Base-by-base conservation (phyloP, 2,113 vertebrate genomes). In the Hydrolagus affinis region DNA sequence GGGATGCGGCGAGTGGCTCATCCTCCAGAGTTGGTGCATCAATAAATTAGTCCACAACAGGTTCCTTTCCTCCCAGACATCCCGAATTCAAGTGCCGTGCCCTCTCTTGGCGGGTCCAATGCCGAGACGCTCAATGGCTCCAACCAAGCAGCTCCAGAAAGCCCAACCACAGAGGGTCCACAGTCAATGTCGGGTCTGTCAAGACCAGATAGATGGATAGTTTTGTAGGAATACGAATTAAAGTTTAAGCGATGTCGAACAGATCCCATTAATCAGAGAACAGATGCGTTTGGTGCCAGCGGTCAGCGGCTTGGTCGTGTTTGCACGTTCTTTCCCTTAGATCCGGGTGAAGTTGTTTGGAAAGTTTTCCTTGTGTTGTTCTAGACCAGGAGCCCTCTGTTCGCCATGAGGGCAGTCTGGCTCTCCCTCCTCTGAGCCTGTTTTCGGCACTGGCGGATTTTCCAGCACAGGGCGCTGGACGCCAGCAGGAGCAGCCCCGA, bases 351-450 rank as follows among this genome's bases (percentile, higher is more conserved):
- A 77, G 56, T 62, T 0, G 3, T 14, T 60, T 62, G 21, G n/a
- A 21, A 21, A 60, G 21, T 25, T 28, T 64, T n/a, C 3, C 64
- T 14, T 30, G 3, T 66, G 60, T 30, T 19, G 1, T 28, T 15
- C 62, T 83, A 83, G 77, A 83, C 25, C 11, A 80, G 3, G 57
- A 80, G 12, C 8, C 57, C 76, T 17, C 59, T 80, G 88, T 95
- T 95, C 0, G 91, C 91, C 87, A 99, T 94, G 0, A 99, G 91
- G 0, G 92, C 92, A 0, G 97, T 97, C 88, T 99, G 98, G 85
- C 97, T 99, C 89, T 99, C 97, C n/a, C 97, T 89, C 15, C 97
- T 92, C 87, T 95, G 91, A 73, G 95, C 94, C 89, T 96, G 97
- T 93, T 97, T 97, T 60, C 91, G 92, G 85, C 92, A 93, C 88